Evolutionary conservation across 1,140 invertebrate species (phyloP).

Genomic region (Psilanteris sp.): DNA sequence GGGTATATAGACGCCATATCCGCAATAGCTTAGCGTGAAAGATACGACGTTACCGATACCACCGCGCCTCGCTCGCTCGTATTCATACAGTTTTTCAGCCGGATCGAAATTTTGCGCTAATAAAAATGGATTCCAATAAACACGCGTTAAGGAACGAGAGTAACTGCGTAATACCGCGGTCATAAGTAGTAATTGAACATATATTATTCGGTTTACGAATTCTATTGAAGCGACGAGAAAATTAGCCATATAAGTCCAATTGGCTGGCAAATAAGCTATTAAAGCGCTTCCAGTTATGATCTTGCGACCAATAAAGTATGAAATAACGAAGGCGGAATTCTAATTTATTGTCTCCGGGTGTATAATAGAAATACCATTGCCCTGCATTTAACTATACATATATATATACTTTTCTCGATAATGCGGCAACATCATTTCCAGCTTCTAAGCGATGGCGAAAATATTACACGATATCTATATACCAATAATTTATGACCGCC

Average conservation of each 20-base stretch:
- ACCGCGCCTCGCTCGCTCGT: constrained; percentile 20
- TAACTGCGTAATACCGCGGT: no score
- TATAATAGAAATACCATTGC: constrained; percentile 14
- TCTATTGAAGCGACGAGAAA: no score
- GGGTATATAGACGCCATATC: constrained; percentile 21
- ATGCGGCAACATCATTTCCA: constrained; percentile 51
- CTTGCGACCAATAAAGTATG: no score
- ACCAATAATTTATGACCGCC: constrained; percentile 59
- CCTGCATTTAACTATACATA: no score
- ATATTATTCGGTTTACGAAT: constrained; percentile 39
- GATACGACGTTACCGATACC: constrained; percentile 46
- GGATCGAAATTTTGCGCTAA: constrained; percentile 24
- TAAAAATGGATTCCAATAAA: constrained; percentile 33
- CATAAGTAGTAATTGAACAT: no score
- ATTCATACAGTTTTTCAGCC: no score
- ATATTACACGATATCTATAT: constrained; percentile 60
- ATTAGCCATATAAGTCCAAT: no score
- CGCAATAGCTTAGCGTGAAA: constrained; percentile 39
- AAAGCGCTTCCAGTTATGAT: no score
- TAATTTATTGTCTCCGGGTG: constrained; percentile 9
- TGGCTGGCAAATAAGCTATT: no score
- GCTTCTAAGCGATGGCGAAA: constrained; percentile 55
- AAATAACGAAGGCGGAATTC: constrained; percentile 5
- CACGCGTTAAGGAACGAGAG: no score
- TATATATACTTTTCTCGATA: constrained; percentile 42